Percentiles rank a stretch among this genome's conserved stretches.
phyloP scores from a whole-genome alignment of 2,113 vertebrate genomes.

The Eudyptes chrysolophus region DNA sequence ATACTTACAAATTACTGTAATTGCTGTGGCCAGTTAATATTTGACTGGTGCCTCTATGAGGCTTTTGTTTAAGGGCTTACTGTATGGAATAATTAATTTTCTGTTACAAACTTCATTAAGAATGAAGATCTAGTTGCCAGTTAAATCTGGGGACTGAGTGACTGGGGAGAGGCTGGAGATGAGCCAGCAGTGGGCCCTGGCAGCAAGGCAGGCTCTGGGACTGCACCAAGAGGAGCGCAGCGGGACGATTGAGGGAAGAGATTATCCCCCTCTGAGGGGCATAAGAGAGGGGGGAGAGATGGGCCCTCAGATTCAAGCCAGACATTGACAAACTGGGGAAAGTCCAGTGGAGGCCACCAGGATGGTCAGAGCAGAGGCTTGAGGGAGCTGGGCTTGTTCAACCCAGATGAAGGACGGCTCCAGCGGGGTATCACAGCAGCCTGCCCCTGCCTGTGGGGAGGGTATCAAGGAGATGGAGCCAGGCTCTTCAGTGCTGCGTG shows the following conservation, averaged over 20 bases:
- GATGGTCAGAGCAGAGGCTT: background rate
- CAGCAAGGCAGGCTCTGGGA: background rate
- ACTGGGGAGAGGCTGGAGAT: background rate
- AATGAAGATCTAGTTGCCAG: background rate
- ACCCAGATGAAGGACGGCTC: accelerated
- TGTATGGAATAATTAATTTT: background rate
- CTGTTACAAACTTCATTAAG: background rate
- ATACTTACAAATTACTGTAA: background rate
- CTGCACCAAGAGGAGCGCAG: background rate
- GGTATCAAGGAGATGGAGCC: background rate
- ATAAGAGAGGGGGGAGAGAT: background rate
- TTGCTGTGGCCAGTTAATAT: background rate
- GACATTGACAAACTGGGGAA: background rate
- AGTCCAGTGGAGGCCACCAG: background rate
- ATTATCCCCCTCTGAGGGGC: background rate
- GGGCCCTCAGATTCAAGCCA: background rate
- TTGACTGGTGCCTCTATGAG: background rate
- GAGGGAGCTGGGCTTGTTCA: background rate
- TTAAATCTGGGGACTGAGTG: background rate
- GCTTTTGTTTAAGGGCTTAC: background rate
- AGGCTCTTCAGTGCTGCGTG: background rate
- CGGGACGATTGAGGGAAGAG: background rate
- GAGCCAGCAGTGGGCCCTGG: background rate
- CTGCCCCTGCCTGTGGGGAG: background rate
- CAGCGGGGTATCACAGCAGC: background rate